Conservation (phyloP, 2,888 invertebrate species). For the Salpingus planirostris region DNA sequence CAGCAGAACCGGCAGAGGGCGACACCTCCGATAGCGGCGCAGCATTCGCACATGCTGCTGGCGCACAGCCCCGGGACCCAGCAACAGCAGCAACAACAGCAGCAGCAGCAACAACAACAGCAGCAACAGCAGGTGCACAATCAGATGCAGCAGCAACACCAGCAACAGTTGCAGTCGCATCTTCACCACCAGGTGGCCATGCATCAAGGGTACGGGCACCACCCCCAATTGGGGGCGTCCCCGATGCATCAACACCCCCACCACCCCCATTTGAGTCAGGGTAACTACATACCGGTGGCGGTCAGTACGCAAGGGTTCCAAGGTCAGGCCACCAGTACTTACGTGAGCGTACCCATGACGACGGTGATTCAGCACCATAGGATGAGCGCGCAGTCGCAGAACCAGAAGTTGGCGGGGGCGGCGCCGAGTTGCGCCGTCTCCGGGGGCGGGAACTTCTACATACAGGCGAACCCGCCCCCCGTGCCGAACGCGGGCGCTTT, state of each 20-base stretch:
- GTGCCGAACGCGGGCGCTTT: conserved; percentile 20
- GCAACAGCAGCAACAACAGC: conserved; percentile 26
- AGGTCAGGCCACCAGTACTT: conserved; percentile 48
- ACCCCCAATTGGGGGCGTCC: conserved; percentile 24
- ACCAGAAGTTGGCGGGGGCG: conserved; percentile 45
- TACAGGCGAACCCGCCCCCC: conserved; percentile 45
- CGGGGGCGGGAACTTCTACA: conserved; percentile 55
- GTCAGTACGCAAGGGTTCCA: conserved; percentile 47
- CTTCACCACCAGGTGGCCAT: conserved; percentile 39
- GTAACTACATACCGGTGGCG: conserved; percentile 48
- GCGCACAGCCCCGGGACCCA: conserved; percentile 34
- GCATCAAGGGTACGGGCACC: conserved; percentile 36
- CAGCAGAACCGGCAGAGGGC: conserved; percentile 32
- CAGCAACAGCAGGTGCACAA: too few relatives aligned
- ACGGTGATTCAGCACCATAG: conserved; percentile 53
- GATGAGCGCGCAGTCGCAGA: conserved; percentile 47
- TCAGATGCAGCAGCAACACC: conserved; percentile 35
- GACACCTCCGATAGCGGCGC: conserved; percentile 35
- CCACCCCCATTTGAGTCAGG: conserved; percentile 41
- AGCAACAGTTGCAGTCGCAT: conserved; percentile 36
- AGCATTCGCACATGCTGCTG: conserved; percentile 36
- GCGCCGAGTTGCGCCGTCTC: conserved; percentile 49
- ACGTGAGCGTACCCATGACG: conserved; percentile 58
- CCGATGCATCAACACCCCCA: conserved; percentile 37
- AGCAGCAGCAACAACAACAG: conserved; percentile 5